Base-by-base conservation (phyloP, 1,140 invertebrate genomes). In the Leptestheria dahalacensis region DNA sequence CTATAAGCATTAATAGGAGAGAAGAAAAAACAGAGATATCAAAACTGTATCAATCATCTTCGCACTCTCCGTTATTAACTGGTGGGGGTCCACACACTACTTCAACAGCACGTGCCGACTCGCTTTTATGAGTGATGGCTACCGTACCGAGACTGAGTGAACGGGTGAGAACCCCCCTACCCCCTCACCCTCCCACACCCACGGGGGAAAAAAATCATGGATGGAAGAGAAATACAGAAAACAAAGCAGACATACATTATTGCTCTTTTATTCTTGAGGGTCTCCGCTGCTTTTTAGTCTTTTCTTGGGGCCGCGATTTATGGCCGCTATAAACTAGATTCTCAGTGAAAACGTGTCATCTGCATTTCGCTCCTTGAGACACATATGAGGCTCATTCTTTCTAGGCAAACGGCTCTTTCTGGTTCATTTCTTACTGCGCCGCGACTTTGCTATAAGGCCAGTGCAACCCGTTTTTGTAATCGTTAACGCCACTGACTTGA, bases 1-100 rank as follows among this genome's bases (percentile, higher is more conserved):
- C 91, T 94, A 81, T 63, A 71, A 57, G 59, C 33, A 55, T 10
- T 55, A 25, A 18, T 55, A 18, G 9, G 4, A 28, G 4, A 28
- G 6, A 46, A 4, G 47, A 49, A 57, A 3, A 11, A 50, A 50
- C 48, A 50, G 23, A 50, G 6, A 6, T 41, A 41, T 41, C 15
- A 41, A 41, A 15, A 41, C 33, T 41, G 15, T 41, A 41, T 41
- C n/a, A n/a, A n/a, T n/a, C n/a, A n/a, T n/a, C n/a, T n/a, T n/a
- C n/a, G n/a, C n/a, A n/a, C n/a, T n/a, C n/a, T n/a, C n/a, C n/a
- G n/a, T n/a, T n/a, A n/a, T n/a, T n/a, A n/a, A n/a, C n/a, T n/a
- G n/a, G n/a, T n/a, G n/a, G n/a, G n/a, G n/a, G n/a, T n/a, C n/a
- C n/a, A n/a, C n/a, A n/a, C n/a, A n/a, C n/a, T n/a, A n/a, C n/a